Evolutionary conservation across 2,113 vertebrate genomes (phyloP).

Genomic region (Saccopteryx bilineata): DNA sequence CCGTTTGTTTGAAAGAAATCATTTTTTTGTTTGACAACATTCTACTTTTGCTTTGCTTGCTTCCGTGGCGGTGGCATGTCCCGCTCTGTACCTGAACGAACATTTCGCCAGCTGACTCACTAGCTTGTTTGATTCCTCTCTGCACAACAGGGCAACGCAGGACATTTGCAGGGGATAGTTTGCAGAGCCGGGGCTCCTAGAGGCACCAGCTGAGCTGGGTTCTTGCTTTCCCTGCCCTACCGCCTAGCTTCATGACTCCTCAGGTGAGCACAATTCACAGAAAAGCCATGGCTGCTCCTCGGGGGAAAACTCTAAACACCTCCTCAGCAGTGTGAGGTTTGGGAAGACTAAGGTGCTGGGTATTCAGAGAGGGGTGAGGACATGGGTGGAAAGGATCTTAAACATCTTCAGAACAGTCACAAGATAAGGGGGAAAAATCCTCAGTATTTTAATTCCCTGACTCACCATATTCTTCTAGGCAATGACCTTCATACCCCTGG

Average conservation of each 20-base stretch:
- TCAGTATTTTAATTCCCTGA: background rate
- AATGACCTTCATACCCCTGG: constrained; percentile 7
- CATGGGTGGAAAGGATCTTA: background rate
- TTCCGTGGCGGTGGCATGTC: background rate
- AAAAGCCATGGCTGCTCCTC: background rate
- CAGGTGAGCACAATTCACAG: background rate
- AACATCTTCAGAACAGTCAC: background rate
- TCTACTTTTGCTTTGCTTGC: constrained; percentile 3
- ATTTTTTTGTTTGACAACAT: background rate
- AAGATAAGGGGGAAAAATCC: background rate
- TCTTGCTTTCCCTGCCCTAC: background rate
- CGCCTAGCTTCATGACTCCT: background rate
- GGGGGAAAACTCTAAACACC: background rate
- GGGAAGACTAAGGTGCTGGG: background rate
- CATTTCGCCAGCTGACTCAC: background rate
- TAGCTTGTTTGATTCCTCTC: background rate
- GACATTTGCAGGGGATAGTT: background rate
- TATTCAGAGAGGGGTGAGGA: background rate
- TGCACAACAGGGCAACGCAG: background rate
- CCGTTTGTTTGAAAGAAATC: background rate
- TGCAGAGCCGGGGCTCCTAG: background rate
- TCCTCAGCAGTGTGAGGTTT: background rate
- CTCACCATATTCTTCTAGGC: background rate
- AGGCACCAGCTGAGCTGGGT: background rate
- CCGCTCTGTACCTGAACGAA: background rate